Percentiles rank a stretch among this genome's conserved stretches.
These are phyloP conservation scores for Porites lobata DNA, from an alignment of 92 coral and sea anemone species.

Conservation along the genomic window DNA sequence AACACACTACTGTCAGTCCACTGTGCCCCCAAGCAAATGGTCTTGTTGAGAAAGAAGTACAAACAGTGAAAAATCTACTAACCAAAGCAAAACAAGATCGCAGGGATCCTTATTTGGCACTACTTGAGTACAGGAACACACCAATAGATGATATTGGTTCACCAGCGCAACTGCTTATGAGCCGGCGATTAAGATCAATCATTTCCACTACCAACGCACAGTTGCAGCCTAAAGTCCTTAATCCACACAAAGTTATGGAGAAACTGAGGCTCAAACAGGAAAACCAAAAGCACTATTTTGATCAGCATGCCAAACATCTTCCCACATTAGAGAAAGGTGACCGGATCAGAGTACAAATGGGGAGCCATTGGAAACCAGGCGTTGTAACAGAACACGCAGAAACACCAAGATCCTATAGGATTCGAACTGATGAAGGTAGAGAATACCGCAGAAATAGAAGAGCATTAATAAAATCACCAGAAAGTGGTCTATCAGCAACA, in stretches of 20 bases:
- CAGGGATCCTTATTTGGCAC: no score
- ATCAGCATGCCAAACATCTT: constrained; percentile 32
- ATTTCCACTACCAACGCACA: no score
- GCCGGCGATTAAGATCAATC: no score
- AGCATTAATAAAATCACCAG: neutral
- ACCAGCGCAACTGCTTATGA: no score
- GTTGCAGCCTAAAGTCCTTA: constrained; percentile 11
- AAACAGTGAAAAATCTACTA: constrained; percentile 39
- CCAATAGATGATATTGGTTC: no score
- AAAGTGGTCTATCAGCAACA: neutral
- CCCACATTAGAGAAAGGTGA: constrained; percentile 22
- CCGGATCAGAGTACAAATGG: constrained; percentile 6
- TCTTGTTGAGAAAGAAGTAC: no score
- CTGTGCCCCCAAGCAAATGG: no score
- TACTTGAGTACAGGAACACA: no score
- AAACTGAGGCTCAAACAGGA: constrained; percentile 33
- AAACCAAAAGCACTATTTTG: constrained; percentile 32
- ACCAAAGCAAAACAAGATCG: no score
- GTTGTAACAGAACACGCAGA: neutral
- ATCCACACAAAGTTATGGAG: constrained; percentile 33
- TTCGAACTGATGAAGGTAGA: neutral
- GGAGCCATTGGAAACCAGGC: neutral
- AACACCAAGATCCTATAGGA: neutral
- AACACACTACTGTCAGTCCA: no score
- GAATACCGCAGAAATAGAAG: neutral